Evolutionary conservation across 2,797 vertebrate genomes (phyloP).

Genomic region (Brachymystax lenok): DNA sequence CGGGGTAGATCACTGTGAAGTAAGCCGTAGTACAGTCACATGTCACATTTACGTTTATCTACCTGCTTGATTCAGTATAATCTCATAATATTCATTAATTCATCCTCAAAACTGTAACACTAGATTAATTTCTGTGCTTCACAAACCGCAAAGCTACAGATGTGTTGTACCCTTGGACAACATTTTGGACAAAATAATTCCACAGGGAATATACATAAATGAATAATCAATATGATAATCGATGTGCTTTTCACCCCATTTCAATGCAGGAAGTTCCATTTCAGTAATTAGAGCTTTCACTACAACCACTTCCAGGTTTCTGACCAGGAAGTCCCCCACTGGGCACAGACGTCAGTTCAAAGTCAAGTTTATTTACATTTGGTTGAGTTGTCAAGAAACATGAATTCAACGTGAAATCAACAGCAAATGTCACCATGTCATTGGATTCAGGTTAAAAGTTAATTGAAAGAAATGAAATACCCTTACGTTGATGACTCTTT

Average conservation of each 20-base stretch:
- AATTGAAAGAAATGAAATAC: too few relatives aligned
- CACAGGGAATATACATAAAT: not conserved
- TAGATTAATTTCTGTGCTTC: constrained; percentile 43
- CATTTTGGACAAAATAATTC: not conserved
- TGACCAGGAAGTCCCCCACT: too few relatives aligned
- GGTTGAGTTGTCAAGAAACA: too few relatives aligned
- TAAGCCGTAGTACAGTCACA: too few relatives aligned
- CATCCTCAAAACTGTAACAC: constrained; percentile 59
- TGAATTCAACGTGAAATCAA: too few relatives aligned
- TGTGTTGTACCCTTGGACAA: not conserved
- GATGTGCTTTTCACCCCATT: not conserved
- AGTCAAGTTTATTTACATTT: too few relatives aligned
- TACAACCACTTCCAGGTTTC: not conserved
- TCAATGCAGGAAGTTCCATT: not conserved
- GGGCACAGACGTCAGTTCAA: too few relatives aligned
- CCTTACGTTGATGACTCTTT: too few relatives aligned
- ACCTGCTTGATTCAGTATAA: constrained; percentile 48
- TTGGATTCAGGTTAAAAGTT: too few relatives aligned
- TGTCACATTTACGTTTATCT: constrained; percentile 30
- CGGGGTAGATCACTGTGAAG: too few relatives aligned
- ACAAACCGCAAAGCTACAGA: constrained; percentile 18
- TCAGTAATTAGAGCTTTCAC: not conserved
- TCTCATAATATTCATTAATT: constrained; percentile 69
- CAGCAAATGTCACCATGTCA: too few relatives aligned
- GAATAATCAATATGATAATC: not conserved